phyloP scores from a whole-genome alignment of 2,797 vertebrate genomes.

The Falco novaeseelandiae region DNA sequence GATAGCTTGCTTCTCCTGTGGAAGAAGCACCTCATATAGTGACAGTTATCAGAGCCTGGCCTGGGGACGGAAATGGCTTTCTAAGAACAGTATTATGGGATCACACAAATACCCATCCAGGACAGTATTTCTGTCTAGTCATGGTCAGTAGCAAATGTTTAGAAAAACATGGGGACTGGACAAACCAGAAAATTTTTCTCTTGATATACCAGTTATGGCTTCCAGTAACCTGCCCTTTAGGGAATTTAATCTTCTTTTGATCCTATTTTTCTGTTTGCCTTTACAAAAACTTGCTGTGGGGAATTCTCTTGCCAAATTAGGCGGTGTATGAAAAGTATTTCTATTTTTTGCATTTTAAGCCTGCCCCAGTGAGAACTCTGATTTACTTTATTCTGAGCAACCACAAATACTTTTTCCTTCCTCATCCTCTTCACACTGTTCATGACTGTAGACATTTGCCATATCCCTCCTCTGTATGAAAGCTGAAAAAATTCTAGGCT shows the following conservation, averaged over 20 bases:
- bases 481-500: neutral
- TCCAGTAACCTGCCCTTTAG: neutral
- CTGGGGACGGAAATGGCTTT: neutral
- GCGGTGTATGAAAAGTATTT: neutral
- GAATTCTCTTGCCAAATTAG: neutral
- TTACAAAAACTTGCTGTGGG: neutral
- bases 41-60: neutral
- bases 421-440: neutral
- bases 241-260: conserved; percentile 11
- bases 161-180: neutral
- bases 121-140: neutral
- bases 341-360: neutral
- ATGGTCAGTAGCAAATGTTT: neutral
- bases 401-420: neutral
- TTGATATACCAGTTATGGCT: neutral
- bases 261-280: neutral
- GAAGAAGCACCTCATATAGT: neutral
- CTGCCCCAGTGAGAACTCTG: neutral
- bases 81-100: neutral
- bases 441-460: neutral
- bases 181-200: neutral
- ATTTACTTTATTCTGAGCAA: neutral
- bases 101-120: neutral
- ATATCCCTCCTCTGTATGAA: neutral
- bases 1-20: neutral